A percentile compares a stretch with the other conserved stretches of the same genome.
Evolutionary conservation across 2,888 invertebrate species (phyloP).

Genomic region (Hemaris fuciformis): DNA sequence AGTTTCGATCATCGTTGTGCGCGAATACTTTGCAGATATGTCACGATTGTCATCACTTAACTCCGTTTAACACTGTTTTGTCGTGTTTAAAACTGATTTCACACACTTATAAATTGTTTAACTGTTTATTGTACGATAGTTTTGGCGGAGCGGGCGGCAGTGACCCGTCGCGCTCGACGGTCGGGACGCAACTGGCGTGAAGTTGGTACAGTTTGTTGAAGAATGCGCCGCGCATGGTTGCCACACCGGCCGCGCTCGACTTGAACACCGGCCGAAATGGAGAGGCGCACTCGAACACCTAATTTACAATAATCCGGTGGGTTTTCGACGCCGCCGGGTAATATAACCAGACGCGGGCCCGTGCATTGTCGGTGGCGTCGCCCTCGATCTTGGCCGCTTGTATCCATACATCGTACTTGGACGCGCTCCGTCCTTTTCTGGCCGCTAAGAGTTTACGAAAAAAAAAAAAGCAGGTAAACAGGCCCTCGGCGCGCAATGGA

Average conservation of each 20-base stretch:
- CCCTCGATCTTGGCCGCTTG: slow-evolving; percentile 70
- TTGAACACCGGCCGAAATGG: slow-evolving; percentile 58
- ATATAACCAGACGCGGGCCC: slow-evolving; percentile 76
- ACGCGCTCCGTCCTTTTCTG: slow-evolving; percentile 61
- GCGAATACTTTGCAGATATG: slow-evolving; percentile 40
- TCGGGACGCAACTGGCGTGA: slow-evolving; percentile 75
- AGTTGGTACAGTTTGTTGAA: slow-evolving; percentile 74
- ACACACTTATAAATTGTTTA: slow-evolving; percentile 67
- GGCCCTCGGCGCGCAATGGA: slow-evolving; percentile 53
- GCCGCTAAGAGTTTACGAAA: slow-evolving; percentile 48
- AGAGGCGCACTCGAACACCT: slow-evolving; percentile 53
- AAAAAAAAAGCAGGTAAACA: slow-evolving; percentile 74
- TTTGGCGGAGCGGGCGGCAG: slow-evolving; percentile 52
- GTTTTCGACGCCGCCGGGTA: slow-evolving; percentile 56
- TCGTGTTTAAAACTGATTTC: slow-evolving; percentile 49
- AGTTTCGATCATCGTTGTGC: slow-evolving; percentile 74
- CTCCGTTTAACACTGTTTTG: slow-evolving; percentile 31
- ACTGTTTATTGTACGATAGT: slow-evolving; percentile 73
- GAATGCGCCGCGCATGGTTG: slow-evolving; percentile 80
- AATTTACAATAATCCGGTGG: slow-evolving; percentile 51
- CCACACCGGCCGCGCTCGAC: slow-evolving; percentile 72
- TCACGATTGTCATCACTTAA: slow-evolving; percentile 59
- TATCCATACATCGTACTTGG: slow-evolving; percentile 18
- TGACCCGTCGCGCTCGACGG: slow-evolving; percentile 57
- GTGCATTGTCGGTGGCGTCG: slow-evolving; percentile 78